Evolutionary conservation across 2,797 vertebrate genomes (phyloP).

Genomic region (Acanthopagrus latus): DNA sequence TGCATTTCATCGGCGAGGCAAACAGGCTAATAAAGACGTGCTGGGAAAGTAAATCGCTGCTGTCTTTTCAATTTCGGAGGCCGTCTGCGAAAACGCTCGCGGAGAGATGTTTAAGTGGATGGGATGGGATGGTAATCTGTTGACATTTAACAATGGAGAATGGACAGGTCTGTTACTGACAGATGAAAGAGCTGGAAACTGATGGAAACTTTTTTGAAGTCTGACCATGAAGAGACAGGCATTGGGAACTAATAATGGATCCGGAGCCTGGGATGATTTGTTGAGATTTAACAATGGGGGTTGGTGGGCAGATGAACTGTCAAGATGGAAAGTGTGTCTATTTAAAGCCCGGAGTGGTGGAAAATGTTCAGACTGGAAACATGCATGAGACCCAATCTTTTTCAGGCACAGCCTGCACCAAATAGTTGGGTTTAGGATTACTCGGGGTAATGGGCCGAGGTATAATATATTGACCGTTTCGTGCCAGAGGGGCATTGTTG

Average conservation of each 20-base stretch:
- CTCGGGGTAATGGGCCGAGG: conserved; percentile 57
- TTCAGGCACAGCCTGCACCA: conserved; percentile 58
- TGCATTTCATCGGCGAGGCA: conserved; percentile 43
- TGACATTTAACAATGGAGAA: conserved; percentile 68
- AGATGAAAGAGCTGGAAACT: conserved; percentile 68
- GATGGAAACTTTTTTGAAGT: conserved; percentile 60
- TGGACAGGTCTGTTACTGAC: conserved; percentile 49
- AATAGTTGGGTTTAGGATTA: conserved; percentile 74
- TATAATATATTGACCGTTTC: conserved; percentile 63
- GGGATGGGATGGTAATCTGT: conserved; percentile 64
- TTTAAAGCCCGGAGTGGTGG: conserved; percentile 77
- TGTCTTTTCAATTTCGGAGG: conserved; percentile 50
- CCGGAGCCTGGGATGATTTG: conserved; percentile 69
- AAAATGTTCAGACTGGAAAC: conserved; percentile 78
- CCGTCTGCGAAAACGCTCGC: conserved; percentile 64
- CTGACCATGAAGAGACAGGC: conserved; percentile 56
- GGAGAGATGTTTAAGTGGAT: conserved; percentile 41
- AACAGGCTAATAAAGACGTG: conserved; percentile 42
- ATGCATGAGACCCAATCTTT: conserved; percentile 72
- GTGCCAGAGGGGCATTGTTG: conserved; percentile 66
- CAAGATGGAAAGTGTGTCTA: conserved; percentile 80
- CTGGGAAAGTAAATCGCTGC: conserved; percentile 38
- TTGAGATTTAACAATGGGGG: conserved; percentile 79
- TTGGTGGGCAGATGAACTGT: conserved; percentile 79
- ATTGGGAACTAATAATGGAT: conserved; percentile 75